Base-by-base conservation (phyloP, 2,888 invertebrate genomes). In the Fragum fragum region DNA sequence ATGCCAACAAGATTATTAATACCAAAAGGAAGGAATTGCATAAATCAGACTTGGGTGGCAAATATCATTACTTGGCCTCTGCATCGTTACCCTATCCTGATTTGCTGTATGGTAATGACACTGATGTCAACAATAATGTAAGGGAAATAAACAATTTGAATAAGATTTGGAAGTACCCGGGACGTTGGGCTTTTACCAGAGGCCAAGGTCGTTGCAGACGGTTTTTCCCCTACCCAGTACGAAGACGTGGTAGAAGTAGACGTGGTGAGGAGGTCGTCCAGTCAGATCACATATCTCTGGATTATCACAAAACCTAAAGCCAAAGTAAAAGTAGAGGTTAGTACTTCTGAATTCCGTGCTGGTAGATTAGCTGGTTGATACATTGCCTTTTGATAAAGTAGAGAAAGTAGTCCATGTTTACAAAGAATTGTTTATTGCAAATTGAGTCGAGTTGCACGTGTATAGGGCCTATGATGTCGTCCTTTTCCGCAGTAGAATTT, bases 61-160 rank as follows among this genome's bases (percentile, higher is more conserved):
- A 75, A n/a, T 75, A 72, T 52, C 75, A 82, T 36, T 76, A 74
- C 23, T 28, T 82, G 21, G 42, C 78, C 16, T 78, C 81, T 0
- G 66, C 74, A 0, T 70, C 57, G 11, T 21, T 81, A 7, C 77
- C 77, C 2, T 81, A 52, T 57, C 77, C 81, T 3, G 74, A 77
- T 16, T n/a, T 69, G 0, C 52, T 81, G 42, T 81, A 81, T 63
- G 74, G 78, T 3, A 66, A 82, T 21, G 78, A 79, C 18, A 61
- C 23, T 6, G 73, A 74, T 28, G 74, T 79, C 0, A 79, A 79
- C 55, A 75, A 75, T 7, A 75, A 79, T 57, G 72, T 79, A 0
- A 18, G 47, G 16, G 75, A 79, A n/a, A 79, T 79, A 0, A 71
- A 79, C 21, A 55, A 53, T 26, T 71, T 79, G 79, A 79, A 75